A percentile compares a stretch with the other conserved stretches of the same genome.
Conservation (phyloP, 2,113 vertebrate species). For the Microtus richardsoni region DNA sequence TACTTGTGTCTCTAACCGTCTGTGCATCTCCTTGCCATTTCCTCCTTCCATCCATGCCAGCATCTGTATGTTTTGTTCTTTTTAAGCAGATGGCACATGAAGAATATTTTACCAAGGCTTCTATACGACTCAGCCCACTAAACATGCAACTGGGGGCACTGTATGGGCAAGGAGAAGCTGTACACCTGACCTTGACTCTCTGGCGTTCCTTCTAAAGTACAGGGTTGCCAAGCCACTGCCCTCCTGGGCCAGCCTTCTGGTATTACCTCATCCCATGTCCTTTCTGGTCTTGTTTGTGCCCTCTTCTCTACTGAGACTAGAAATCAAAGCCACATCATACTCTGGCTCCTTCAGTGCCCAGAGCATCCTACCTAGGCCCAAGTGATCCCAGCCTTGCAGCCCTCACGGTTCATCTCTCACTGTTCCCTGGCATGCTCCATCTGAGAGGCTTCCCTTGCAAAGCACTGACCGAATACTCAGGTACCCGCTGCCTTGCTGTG, state of each 20-base stretch:
- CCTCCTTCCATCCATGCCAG: neutral
- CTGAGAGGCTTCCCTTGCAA: neutral
- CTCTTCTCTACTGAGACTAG: neutral
- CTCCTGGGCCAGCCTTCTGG: neutral
- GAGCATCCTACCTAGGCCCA: neutral
- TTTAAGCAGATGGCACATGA: neutral
- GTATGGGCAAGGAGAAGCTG: neutral
- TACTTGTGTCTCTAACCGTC: neutral
- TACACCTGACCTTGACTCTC: neutral
- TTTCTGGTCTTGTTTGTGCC: neutral
- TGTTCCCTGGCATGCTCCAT: neutral
- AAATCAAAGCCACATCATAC: neutral
- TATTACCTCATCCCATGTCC: neutral
- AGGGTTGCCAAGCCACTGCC: neutral
- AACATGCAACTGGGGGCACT: neutral
- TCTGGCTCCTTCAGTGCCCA: neutral
- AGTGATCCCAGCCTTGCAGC: neutral
- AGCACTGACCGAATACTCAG: neutral
- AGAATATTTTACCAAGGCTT: conserved; percentile 19
- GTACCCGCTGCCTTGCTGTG: neutral
- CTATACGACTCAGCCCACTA: neutral
- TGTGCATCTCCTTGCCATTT: neutral
- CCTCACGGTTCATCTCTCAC: neutral
- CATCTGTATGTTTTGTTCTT: conserved; percentile 19
- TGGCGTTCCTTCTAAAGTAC: neutral